Evolutionary conservation across 64 coral and sea anemone genomes (phyloP), one percentile per base, ranked within the genome.

Genomic region (Montipora sp.): DNA sequence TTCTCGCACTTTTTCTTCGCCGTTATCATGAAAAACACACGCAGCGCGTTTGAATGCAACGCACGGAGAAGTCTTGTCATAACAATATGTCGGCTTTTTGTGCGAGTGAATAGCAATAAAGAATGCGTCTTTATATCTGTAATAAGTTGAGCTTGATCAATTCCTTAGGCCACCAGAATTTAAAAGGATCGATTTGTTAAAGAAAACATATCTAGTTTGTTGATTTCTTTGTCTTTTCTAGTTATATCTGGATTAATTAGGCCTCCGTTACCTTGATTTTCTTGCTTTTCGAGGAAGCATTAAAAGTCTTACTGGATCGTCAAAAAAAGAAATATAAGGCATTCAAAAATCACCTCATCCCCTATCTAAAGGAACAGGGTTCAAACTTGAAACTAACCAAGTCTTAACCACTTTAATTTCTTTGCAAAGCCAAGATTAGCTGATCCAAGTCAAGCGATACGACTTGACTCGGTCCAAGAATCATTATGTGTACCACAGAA

Each of bases 1-100:
- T 72, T 67, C 47, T 85, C n/a, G 68, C 8, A 12, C 71, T n/a
- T 49, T 71, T 20, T 85, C 8, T 18, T 22, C 16, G 57, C 67
- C 61, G 45, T 6, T 46, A 12, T 5, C 15, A 51, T 63, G 58
- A 47, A 43, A 23, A 27, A 82, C 82, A 50, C 61, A 72, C 47
- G 82, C 65, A 72, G 61, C 10, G 61, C 36, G 9, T 48, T 50
- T 72, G 13, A 85, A 71, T 48, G 82, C 19, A 48, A 85, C 47
- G 18, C 65, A 71, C 16, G 16, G 65, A 85, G 61, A 22, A 49
- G 43, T 8, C n/a, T 72, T 85, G 82, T 85, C 82, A 85, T 68
- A 70, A 72, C 61, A 85, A 71, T 14, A 13, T 71, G 63, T 20
- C 65, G 59, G 82, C 45, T 85, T 85, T 78, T 85, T 85, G 16